Evolutionary conservation across 2,888 invertebrate species (phyloP).

Genomic region (Pycnomerus fuliginosus): DNA sequence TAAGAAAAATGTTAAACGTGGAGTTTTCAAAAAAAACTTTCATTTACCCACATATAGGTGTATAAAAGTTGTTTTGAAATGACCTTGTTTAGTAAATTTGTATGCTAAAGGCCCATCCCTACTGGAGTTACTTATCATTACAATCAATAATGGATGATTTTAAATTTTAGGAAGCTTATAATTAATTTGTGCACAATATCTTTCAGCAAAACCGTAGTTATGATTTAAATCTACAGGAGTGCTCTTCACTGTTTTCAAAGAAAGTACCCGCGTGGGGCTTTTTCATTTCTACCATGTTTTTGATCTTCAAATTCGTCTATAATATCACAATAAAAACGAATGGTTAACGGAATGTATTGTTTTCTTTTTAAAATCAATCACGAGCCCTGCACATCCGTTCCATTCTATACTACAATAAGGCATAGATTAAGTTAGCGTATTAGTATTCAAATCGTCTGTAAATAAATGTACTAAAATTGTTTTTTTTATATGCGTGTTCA

Average conservation of each 20-base stretch:
- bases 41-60: neutral
- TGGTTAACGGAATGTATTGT: slow-evolving; percentile 26
- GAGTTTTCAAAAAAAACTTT: slow-evolving; percentile 8
- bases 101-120: slow-evolving; percentile 37
- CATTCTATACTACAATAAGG: slow-evolving; percentile 29
- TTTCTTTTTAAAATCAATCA: slow-evolving; percentile 24
- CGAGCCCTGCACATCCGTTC: slow-evolving; percentile 33
- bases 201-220: slow-evolving; percentile 29
- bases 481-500: neutral
- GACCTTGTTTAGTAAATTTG: slow-evolving; percentile 7
- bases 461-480: neutral
- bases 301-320: slow-evolving; percentile 40
- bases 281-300: slow-evolving; percentile 7
- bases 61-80: slow-evolving; percentile 1
- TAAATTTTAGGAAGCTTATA: slow-evolving; percentile 39
- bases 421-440: slow-evolving; percentile 30
- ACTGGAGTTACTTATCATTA: slow-evolving; percentile 25
- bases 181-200: slow-evolving; percentile 47
- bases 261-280: slow-evolving; percentile 2
- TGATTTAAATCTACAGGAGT: slow-evolving; percentile 9
- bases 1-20: neutral
- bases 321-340: slow-evolving; percentile 40
- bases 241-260: slow-evolving; percentile 1
- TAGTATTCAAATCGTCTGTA: slow-evolving; percentile 8
- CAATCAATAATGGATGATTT: slow-evolving; percentile 4